Evolutionary conservation across 2,113 vertebrate species (phyloP).

Genomic region (Rhadina sibilatrix): DNA sequence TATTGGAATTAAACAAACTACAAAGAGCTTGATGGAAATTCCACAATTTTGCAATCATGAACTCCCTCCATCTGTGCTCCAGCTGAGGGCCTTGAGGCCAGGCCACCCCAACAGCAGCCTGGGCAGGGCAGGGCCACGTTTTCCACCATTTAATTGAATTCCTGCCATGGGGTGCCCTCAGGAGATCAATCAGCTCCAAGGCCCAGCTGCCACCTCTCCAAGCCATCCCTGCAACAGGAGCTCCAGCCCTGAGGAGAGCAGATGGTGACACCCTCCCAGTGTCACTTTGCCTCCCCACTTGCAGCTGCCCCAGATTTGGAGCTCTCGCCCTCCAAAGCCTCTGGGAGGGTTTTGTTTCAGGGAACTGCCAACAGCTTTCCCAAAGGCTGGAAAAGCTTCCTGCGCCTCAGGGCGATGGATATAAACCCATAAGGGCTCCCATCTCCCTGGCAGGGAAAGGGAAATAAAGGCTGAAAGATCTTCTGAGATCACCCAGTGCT

Average conservation of each 20-base stretch:
- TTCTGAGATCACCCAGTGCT: neutral
- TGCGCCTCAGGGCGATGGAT: fast-evolving
- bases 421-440: neutral
- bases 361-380: neutral
- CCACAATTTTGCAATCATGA: neutral
- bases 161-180: fast-evolving
- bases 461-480: neutral
- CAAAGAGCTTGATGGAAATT: neutral
- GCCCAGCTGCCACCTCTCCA: neutral
- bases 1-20: neutral
- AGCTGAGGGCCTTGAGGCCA: fast-evolving
- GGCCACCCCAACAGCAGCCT: neutral
- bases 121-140: neutral
- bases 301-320: neutral
- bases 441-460: neutral
- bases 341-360: neutral
- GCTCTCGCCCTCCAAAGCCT: neutral
- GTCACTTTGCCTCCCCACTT: neutral
- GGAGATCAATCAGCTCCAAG: neutral
- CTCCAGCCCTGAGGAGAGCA: neutral
- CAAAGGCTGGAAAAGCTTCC: neutral
- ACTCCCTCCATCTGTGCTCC: neutral
- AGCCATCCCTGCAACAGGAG: neutral
- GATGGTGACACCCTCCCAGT: neutral
- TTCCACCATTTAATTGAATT: neutral